Evolutionary conservation across 2,113 vertebrate species (phyloP), one percentile per base, ranked within the genome.

Genomic region (Sisor rabdophorus): DNA sequence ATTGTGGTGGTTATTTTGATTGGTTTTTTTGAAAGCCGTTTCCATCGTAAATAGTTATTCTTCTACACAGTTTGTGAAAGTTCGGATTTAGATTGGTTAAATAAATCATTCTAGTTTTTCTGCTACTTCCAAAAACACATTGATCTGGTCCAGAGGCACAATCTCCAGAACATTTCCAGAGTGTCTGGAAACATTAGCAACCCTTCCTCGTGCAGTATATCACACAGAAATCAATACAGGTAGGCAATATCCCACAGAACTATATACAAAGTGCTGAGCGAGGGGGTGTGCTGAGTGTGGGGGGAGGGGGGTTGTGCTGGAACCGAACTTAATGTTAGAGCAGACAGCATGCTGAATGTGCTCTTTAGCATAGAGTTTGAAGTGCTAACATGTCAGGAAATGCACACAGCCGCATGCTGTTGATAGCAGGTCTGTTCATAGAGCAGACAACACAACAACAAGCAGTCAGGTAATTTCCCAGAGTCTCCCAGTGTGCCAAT

Each of bases 391-490:
- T 73, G 77, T 53, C 52, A 61, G 71, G 65, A 69, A 80, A 73
- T 64, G 76, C 64, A 74, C 69, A 52, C 73, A 47, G 63, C 77
- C 79, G 58, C 79, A 79, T 74, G 78, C 78, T 79, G 80, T 72
- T 77, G 75, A 71, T 71, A 76, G 73, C 80, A 48, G 56, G 73
- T 60, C 67, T 77, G 76, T 76, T 78, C 77, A 73, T 64, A 77
- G 73, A 71, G 65, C 73, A 76, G 77, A 83, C 83, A 86, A 69
- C 65, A 69, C 65, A 69, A 69, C 47, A 69, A 87, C 85, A 84
- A 86, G 80, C 79, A 82, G 84, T 65, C 83, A 88, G 87, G 88
- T 91, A 86, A 89, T 91, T 81, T 86, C 81, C 75, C 74, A 72
- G 78, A 48, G 75, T 75, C 76, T 81, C 84, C 84, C 48, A 58